Base-by-base conservation (phyloP, 2,797 vertebrate genomes). In the Halcyon smyrnensis region DNA sequence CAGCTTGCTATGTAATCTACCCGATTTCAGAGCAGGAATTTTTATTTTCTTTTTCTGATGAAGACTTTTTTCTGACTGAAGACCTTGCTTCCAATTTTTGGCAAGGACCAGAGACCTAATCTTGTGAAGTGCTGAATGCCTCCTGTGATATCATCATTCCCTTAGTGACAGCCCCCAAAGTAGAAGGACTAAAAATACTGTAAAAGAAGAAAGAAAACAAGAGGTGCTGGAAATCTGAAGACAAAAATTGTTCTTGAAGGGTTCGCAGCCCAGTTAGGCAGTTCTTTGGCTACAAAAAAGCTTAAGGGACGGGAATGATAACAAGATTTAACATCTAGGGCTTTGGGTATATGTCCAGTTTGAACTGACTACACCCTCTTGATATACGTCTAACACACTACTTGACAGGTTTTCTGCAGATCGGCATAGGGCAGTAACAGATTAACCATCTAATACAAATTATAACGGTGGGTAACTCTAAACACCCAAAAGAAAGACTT, bases 41-140 rank as follows among this genome's bases (percentile, higher is more conserved):
- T 91, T 94, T 73, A 59, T 87, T 96, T 89, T 93, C 46, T 73
- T 87, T 90, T 77, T 87, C 56, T 64, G 53, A 95, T 51, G 50
- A 51, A 51, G 50, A 51, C 50, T 28, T 51, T 51, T 51, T 51
- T 27, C 50, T 51, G 27, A 51, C 28, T 51, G 50, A 51, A 28
- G 50, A 51, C 50, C 50, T 45, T 91, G 39, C 43, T 94, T 90
- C 54, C 65, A 77, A 13, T 87, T 94, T 94, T 96, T 97, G 95
- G 94, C 96, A 96, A 81, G 48, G 86, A 97, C 45, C 64, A 81
- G 37, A 92, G 94, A 95, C 93, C 71, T 92, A 96, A 96, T 92
- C 95, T 89, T 96, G 91, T 80, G 86, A 97, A 95, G 81, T 87
- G 86, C 90, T 96, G 90, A 97, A 93, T 94, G 86, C 84, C 92